Base-by-base conservation (phyloP, 2,797 vertebrate species). In the Enteromius paludinosus region DNA sequence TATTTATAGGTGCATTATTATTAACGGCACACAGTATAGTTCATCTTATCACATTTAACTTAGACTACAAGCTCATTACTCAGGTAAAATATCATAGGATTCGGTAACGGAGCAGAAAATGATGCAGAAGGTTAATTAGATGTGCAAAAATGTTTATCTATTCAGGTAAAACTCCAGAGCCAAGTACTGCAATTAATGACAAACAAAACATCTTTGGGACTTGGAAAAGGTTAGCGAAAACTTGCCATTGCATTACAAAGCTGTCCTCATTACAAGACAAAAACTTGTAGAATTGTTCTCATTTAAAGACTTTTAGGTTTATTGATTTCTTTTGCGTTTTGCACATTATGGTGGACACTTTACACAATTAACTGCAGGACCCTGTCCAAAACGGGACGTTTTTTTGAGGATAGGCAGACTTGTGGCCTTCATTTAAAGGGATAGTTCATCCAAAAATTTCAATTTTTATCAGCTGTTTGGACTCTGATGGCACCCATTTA, bases 151-250 rank as follows among this genome's bases (percentile, higher is more conserved):
- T 28, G 41, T 47, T 47, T 1, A 38, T 73, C 47, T 73, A 73
- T 54, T 73, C 71, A 56, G 33, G 49, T 23, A 23, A n/a, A 38
- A 56, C 17, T 56, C 56, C 30, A 73, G 20, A 73, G 49, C 20
- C 30, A 73, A 73, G 20, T 9, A 35, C 30, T 15, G 49, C 49
- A 56, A 56, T 73, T 73, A 73, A 9, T 18, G 4, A 75, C n/a
- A 75, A 62, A 59, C 17, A 75, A 17, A 75, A 75, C 54, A 12
- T 35, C 35, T 59, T 41, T 75, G 73, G 59, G 35, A 74, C 54
- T 61, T 75, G 35, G 73, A 43, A 75, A 75, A 41, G 23, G 52
- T 75, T 43, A n/a, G 33, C 10, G 3, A 41, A 56, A 23, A 59
- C 30, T 72, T 1, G 1, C 8, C 17, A 4, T 10, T 8, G 10